These are phyloP conservation scores for Dexiosoma caninum DNA, from an alignment of 2,888 invertebrate species.

Conservation along the genomic window DNA sequence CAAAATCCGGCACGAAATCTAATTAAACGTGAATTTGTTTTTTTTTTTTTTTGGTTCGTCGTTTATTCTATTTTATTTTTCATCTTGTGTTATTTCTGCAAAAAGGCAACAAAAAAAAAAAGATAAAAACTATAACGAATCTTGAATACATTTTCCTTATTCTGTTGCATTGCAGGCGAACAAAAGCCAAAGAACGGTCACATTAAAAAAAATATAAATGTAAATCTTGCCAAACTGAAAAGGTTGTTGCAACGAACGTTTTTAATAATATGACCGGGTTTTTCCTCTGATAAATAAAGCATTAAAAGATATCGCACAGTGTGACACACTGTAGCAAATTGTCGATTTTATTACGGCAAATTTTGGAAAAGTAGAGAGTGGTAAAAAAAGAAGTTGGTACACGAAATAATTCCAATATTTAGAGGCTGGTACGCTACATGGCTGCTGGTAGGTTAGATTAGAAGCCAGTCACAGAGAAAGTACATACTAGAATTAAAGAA, in stretches of 20 bases:
- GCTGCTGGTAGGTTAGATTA: too few species aligned
- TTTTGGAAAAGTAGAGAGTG: too few species aligned
- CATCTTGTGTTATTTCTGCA: slow-evolving; percentile 42
- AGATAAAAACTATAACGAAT: neutral
- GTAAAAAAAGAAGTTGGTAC: too few species aligned
- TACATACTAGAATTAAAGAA: too few species aligned
- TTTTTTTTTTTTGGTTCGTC: slow-evolving; percentile 17
- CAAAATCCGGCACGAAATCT: slow-evolving; percentile 57
- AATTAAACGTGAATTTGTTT: slow-evolving; percentile 57
- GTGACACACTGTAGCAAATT: neutral
- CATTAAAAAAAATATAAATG: slow-evolving; percentile 10
- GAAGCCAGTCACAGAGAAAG: too few species aligned
- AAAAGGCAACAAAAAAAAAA: too few species aligned
- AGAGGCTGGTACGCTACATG: too few species aligned
- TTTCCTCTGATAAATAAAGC: slow-evolving; percentile 4
- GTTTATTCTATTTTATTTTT: slow-evolving; percentile 14
- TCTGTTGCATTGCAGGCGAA: slow-evolving; percentile 6
- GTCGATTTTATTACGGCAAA: too few species aligned
- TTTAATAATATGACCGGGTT: slow-evolving; percentile 34
- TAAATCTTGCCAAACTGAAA: slow-evolving; percentile 44
- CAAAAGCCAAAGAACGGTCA: slow-evolving; percentile 1
- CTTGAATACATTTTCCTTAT: neutral
- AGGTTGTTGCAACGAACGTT: slow-evolving; percentile 3
- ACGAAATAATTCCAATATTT: too few species aligned
- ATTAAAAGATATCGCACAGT: neutral